Evolutionary conservation across 30 jellyfish, hydroid and myxozoan genomes (phyloP).

Genomic region (Aurelia aurita): DNA sequence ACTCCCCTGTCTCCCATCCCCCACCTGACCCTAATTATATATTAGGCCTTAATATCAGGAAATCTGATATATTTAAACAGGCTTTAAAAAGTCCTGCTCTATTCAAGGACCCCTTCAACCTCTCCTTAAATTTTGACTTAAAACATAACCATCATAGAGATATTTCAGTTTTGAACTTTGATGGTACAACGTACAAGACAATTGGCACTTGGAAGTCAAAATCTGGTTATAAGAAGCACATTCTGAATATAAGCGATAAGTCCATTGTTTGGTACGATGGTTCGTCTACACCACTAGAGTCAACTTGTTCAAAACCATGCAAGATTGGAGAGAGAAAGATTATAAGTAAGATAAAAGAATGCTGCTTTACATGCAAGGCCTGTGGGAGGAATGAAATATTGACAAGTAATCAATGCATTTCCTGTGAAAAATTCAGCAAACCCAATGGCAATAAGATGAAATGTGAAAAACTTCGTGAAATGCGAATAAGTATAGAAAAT

Average conservation of each 20-base stretch:
- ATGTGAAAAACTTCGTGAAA: conserved; percentile 26
- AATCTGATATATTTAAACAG: no score
- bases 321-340: conserved; percentile 19
- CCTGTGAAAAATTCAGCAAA: conserved; percentile 16
- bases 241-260: not conserved
- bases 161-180: conserved; percentile 2
- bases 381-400: conserved; percentile 38
- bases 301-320: conserved; percentile 59
- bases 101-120: conserved; percentile 1
- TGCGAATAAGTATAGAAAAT: not conserved
- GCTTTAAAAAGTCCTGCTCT: no score
- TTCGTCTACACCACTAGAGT: not conserved
- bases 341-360: not conserved
- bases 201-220: conserved; percentile 9
- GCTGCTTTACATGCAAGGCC: conserved; percentile 61
- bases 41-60: no score
- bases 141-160: not conserved
- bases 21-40: no score
- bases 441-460: conserved; percentile 10
- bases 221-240: not conserved
- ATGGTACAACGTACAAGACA: not conserved
- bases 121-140: not conserved
- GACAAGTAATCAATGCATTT: conserved; percentile 29
- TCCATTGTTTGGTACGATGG: conserved; percentile 22
- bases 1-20: no score